phyloP scores from a whole-genome alignment of 2,113 vertebrate genomes.

The Diphyllodes magnificus region DNA sequence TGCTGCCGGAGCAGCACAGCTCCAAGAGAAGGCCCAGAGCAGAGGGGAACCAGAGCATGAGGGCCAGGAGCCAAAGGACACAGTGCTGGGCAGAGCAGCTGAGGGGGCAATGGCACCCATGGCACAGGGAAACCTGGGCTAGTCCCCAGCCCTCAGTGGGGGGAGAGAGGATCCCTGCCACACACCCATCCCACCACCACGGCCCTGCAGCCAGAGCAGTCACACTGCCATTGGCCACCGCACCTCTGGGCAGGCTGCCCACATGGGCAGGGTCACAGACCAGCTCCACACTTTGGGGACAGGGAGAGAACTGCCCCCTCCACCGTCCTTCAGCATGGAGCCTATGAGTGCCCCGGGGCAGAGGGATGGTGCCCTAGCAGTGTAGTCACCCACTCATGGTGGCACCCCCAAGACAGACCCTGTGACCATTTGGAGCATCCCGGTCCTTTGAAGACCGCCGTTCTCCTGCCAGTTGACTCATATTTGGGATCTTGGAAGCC shows the following conservation, averaged over 20 bases:
- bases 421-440: rapidly evolving
- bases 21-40: background rate
- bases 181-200: background rate
- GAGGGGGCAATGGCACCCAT: rapidly evolving
- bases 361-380: background rate
- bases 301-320: background rate
- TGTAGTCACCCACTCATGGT: rapidly evolving
- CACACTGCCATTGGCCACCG: background rate
- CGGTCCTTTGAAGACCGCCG: background rate
- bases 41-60: background rate
- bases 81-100: background rate
- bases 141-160: rapidly evolving
- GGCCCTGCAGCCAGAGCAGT: background rate
- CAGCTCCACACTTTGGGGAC: background rate
- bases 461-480: conserved; percentile 29
- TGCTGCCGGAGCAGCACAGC: background rate
- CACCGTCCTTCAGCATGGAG: rapidly evolving
- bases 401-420: background rate
- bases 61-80: background rate
- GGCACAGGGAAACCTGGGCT: rapidly evolving
- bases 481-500: background rate
- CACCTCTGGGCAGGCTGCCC: background rate
- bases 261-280: background rate
- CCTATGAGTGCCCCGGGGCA: rapidly evolving
- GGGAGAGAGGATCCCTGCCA: background rate